These are phyloP conservation scores for Drosophila bunnanda DNA, from an alignment of 2,888 invertebrate genomes.

Conservation along the genomic window DNA sequence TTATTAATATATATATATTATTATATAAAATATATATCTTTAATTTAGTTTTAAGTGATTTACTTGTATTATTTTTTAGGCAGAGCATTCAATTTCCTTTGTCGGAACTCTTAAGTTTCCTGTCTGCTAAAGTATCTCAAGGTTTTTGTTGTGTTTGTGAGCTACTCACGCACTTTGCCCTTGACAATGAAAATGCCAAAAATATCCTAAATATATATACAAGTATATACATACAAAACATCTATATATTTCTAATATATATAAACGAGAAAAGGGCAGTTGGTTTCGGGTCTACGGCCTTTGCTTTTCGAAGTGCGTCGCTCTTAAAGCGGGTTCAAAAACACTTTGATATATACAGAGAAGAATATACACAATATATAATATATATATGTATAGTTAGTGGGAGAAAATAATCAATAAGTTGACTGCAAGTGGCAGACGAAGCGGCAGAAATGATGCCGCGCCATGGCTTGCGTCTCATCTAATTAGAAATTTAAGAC, in stretches of 20 bases:
- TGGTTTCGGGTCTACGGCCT: conserved; percentile 45
- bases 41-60: neutral
- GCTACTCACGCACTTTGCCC: conserved; percentile 43
- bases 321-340: conserved; percentile 31
- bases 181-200: conserved; percentile 42
- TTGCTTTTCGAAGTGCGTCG: conserved; percentile 32
- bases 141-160: conserved; percentile 14
- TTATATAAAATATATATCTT: neutral
- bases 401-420: conserved; percentile 60
- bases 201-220: conserved; percentile 1
- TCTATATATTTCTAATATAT: conserved; percentile 2
- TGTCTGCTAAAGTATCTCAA: neutral
- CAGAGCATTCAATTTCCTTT: neutral
- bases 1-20: too few species aligned
- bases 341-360: neutral
- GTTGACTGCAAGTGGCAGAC: conserved; percentile 20
- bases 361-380: neutral
- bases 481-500: conserved; percentile 69
- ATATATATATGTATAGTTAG: neutral
- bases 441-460: conserved; percentile 18
- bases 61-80: neutral
- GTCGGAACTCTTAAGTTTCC: neutral
- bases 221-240: neutral
- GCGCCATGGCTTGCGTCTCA: conserved; percentile 30
- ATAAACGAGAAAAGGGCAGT: conserved; percentile 33